Evolutionary conservation across 2,113 vertebrate species (phyloP).

Genomic region (Hippocampus abdominalis): DNA sequence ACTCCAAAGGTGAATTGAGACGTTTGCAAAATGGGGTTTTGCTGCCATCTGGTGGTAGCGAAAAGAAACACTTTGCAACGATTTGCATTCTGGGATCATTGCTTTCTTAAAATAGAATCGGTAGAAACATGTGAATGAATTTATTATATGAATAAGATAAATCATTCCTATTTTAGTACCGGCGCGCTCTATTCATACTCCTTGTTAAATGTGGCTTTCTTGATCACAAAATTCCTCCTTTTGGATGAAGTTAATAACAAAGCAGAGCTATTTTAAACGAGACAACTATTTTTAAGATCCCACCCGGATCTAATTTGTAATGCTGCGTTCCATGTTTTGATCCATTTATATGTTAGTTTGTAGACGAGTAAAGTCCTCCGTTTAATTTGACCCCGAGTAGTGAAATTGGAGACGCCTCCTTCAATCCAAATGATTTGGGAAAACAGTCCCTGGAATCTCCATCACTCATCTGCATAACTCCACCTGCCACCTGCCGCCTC

Average conservation of each 20-base stretch:
- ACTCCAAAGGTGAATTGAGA: neutral
- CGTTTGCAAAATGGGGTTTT: neutral
- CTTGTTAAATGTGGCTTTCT: too few relatives aligned
- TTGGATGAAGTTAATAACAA: too few relatives aligned
- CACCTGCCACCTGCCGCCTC: slow-evolving; percentile 42
- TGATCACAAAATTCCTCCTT: too few relatives aligned
- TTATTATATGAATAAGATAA: neutral
- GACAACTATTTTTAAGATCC: neutral
- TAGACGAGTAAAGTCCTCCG: neutral
- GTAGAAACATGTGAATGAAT: too few relatives aligned
- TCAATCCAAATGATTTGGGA: neutral
- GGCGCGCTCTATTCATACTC: too few relatives aligned
- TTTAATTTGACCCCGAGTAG: neutral
- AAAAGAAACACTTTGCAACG: neutral
- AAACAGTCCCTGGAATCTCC: neutral
- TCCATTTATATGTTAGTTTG: neutral
- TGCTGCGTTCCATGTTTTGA: neutral
- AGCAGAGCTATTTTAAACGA: too few relatives aligned
- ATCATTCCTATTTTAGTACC: neutral
- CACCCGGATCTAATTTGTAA: neutral
- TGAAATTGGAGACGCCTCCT: neutral
- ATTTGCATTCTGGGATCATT: neutral
- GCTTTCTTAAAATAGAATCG: neutral
- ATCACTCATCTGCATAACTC: slow-evolving; percentile 23
- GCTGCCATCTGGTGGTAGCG: slow-evolving; percentile 5